A percentile compares a stretch with the other conserved stretches of the same genome.
These are phyloP conservation scores for Sinosuthora webbiana DNA, from an alignment of 2,113 vertebrate genomes.

Conservation along the genomic window DNA sequence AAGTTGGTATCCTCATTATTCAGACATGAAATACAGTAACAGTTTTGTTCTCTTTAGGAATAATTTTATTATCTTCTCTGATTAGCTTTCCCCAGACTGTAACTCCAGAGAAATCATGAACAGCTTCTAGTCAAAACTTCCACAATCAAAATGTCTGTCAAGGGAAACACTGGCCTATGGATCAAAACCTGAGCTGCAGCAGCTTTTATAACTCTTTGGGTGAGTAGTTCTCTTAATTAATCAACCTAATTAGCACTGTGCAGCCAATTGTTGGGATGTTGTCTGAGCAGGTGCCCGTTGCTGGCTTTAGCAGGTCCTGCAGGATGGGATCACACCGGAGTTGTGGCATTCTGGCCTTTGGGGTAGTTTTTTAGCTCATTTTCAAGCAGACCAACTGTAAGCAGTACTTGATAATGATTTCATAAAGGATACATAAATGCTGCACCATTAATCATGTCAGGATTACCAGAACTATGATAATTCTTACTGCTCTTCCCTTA, in stretches of 20 bases:
- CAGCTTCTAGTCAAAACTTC: background rate
- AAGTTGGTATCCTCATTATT: background rate
- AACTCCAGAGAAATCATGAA: background rate
- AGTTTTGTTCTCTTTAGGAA: background rate
- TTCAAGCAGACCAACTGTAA: background rate
- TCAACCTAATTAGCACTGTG: background rate
- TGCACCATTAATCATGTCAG: no score
- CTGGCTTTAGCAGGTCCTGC: background rate
- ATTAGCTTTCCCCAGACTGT: background rate
- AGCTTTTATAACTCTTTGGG: background rate
- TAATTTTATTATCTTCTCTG: background rate
- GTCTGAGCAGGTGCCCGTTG: background rate
- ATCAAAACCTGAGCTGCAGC: background rate
- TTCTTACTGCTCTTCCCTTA: background rate
- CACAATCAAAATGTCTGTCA: no score
- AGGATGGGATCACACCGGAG: background rate
- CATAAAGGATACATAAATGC: background rate
- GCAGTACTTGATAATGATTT: background rate
- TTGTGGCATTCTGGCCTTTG: background rate
- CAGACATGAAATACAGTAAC: background rate
- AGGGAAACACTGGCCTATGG: fast-evolving
- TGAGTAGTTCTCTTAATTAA: background rate
- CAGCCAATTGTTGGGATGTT: background rate
- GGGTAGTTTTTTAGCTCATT: background rate
- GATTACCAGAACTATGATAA: background rate